Conservation (phyloP, 1,140 invertebrate genomes). For the Gerris buenoi region DNA sequence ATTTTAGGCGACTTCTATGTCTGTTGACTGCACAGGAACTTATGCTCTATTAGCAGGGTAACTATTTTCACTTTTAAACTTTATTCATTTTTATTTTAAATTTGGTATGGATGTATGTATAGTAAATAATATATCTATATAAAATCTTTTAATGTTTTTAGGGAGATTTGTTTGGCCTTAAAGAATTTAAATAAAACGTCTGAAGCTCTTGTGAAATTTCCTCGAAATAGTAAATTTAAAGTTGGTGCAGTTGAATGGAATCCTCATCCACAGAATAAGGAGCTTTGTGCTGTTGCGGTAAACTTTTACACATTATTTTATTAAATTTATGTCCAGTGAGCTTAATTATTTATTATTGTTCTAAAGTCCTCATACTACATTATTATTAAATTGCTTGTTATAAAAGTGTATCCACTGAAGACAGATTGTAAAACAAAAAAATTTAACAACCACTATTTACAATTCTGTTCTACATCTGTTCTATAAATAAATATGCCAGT, state of each 20-base stretch:
- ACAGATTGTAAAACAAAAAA: too few relatives aligned
- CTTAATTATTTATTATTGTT: too few relatives aligned
- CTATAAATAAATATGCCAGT: too few relatives aligned
- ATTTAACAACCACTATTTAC: too few relatives aligned
- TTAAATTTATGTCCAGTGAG: conserved; percentile 13
- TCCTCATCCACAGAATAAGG: conserved; percentile 55
- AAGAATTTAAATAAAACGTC: conserved; percentile 57
- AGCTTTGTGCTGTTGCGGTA: conserved; percentile 79
- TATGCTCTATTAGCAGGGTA: conserved; percentile 73
- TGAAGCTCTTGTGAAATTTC: conserved; percentile 49
- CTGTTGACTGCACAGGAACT: conserved; percentile 67
- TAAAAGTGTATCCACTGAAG: too few relatives aligned
- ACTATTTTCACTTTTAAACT: conserved; percentile 21
- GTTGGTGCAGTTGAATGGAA: conserved; percentile 85
- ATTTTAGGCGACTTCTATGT: conserved; percentile 81
- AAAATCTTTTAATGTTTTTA: conserved; percentile 27
- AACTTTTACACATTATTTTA: conserved; percentile 11
- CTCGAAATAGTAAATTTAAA: conserved; percentile 10
- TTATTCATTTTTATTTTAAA: not conserved
- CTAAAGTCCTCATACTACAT: too few relatives aligned
- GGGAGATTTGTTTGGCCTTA: conserved; percentile 63
- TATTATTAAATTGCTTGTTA: too few relatives aligned
- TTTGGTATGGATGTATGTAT: too few relatives aligned
- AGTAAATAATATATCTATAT: too few relatives aligned
- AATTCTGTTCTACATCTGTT: too few relatives aligned